Conservation (phyloP, 2,113 vertebrate genomes). For the Sterrhoptilus dennistouni region DNA sequence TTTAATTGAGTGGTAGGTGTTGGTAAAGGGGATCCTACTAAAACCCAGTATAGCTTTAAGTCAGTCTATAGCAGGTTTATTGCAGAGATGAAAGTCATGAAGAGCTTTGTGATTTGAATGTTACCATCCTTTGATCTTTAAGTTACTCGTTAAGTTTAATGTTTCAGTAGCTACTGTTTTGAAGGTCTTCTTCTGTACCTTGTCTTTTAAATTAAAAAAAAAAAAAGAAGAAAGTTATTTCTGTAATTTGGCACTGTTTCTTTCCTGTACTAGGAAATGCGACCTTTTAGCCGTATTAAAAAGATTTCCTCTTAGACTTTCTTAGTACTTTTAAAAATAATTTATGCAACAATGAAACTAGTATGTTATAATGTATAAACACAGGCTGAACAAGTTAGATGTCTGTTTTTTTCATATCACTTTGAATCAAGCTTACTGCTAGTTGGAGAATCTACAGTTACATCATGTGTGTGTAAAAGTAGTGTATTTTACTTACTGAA, state of each 20-base stretch:
- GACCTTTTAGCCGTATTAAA: conserved; percentile 75
- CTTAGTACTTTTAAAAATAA: background rate
- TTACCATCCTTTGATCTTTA: conserved; percentile 57
- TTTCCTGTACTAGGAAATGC: conserved; percentile 80
- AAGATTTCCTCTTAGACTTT: conserved; percentile 59
- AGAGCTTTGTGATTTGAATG: conserved; percentile 47
- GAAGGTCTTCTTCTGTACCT: background rate
- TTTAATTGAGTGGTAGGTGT: conserved; percentile 15
- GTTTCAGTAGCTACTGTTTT: conserved; percentile 24
- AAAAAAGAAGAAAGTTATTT: background rate
- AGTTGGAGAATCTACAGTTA: background rate
- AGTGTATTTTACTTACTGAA: background rate
- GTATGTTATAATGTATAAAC: background rate
- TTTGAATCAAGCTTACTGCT: background rate
- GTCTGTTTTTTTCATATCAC: background rate
- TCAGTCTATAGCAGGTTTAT: conserved; percentile 11
- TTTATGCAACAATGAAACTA: background rate
- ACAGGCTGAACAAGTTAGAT: background rate
- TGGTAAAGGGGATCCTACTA: conserved; percentile 24
- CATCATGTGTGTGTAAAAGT: background rate
- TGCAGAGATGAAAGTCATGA: conserved; percentile 50
- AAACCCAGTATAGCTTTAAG: background rate
- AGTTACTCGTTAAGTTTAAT: conserved; percentile 34
- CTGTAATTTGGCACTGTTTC: conserved; percentile 56
- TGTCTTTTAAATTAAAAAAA: background rate